Conservation (phyloP, 2,113 vertebrate genomes). For the Siniperca knerii region DNA sequence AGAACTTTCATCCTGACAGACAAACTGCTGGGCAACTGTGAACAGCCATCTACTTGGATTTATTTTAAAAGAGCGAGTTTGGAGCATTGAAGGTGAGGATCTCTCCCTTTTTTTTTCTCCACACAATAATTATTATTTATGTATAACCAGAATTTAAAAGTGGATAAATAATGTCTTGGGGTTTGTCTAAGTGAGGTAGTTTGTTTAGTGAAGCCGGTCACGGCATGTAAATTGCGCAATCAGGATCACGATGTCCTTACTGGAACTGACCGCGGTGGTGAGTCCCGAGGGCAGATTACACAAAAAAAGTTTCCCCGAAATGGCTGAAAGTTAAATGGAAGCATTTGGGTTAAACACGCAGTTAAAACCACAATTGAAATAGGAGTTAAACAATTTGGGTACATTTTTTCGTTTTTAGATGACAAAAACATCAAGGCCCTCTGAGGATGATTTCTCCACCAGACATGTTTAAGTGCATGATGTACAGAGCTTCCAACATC, state of each 20-base stretch:
- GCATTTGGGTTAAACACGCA: background rate
- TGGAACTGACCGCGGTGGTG: conserved; percentile 76
- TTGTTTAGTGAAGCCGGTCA: conserved; percentile 6
- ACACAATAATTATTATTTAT: too few relatives aligned
- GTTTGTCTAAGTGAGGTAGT: background rate
- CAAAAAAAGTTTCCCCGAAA: conserved; percentile 65
- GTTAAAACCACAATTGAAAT: background rate
- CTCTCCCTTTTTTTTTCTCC: background rate
- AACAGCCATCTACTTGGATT: conserved; percentile 45
- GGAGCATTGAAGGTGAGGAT: conserved; percentile 64
- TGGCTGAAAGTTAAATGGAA: conserved; percentile 22
- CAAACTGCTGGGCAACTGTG: background rate
- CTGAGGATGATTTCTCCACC: background rate
- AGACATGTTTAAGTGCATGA: conserved; percentile 10
- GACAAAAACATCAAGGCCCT: background rate
- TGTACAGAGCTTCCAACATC: conserved; percentile 33
- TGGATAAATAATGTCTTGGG: background rate
- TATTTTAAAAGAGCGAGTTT: conserved; percentile 25
- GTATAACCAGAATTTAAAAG: background rate
- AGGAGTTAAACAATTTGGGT: background rate
- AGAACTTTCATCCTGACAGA: conserved; percentile 2
- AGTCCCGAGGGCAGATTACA: conserved; percentile 60
- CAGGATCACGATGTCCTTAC: conserved; percentile 70
- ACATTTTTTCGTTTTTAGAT: background rate
- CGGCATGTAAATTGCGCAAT: conserved; percentile 59